Base-by-base conservation (phyloP, 2,888 invertebrate species). In the Stenolophus ochropezus region DNA sequence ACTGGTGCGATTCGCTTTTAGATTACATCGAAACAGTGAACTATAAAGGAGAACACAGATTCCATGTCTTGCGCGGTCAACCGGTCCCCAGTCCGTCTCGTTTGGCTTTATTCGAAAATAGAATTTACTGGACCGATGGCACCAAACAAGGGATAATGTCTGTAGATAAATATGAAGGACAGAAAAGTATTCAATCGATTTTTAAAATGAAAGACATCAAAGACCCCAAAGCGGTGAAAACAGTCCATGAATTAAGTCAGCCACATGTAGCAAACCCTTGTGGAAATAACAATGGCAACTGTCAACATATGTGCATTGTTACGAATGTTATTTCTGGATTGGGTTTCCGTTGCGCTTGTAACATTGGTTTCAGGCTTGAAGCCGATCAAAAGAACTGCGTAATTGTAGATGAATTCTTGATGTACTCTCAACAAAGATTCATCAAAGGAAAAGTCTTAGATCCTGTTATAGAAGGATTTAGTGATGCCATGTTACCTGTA, bases 1-100 rank as follows among this genome's bases (percentile, higher is more conserved):
- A 96, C 90, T 99, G 98, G 98, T 98, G 98, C 86, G 99, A 99
- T 88, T 96, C 97, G 0, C 90, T 98, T 11, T 90, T 98, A 77
- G 98, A 99, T 90, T 97, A 98, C 88, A 97, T 99, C 83, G 98
- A 98, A 87, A 96, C 97, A 0, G 96, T 98, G 0, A 97, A 98
- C 88, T 99, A 99, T 89, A 93, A 96, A 75, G 98, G 98, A 0
- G 92, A 93, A 82, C 93, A 95, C 84, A 91, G 98, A 83, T 94
- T 95, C 83, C 92, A 96, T 88, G 94, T 97, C 0, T 90, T 97
- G 1, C 90, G 96, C 82, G 96, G 97, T 1, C 94, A 95, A 83
- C 93, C 95, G 83, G 96, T 97, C 0, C 97, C 97, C 1, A 95
- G 95, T 74, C 97, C 97, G 0, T 94, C 96, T 0, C 91, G 96